Evolutionary conservation across 2,113 vertebrate genomes (phyloP).

Genomic region (human): DNA sequence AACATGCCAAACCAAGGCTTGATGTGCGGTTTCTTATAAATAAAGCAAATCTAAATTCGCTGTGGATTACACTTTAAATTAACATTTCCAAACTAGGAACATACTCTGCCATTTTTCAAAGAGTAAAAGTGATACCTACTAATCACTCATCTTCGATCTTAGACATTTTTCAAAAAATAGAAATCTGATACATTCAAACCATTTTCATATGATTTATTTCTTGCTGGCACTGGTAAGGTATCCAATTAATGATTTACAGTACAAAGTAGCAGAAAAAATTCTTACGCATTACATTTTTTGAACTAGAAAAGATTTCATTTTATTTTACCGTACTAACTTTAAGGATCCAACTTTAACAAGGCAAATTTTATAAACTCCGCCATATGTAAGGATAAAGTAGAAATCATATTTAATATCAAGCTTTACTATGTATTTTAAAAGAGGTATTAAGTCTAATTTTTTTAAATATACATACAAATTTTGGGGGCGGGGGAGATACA

Average conservation of each 20-base stretch:
- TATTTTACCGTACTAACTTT: background rate
- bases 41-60: constrained; percentile 6
- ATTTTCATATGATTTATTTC: background rate
- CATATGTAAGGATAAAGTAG: background rate
- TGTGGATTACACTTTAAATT: background rate
- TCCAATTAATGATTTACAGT: constrained; percentile 16
- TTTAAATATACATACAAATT: background rate
- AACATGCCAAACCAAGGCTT: background rate
- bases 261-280: constrained; percentile 28
- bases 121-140: background rate
- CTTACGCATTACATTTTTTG: background rate
- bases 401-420: background rate
- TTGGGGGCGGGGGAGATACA: background rate
- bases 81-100: background rate
- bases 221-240: constrained; percentile 8
- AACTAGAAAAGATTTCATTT: constrained; percentile 40
- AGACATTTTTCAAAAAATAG: background rate
- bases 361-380: constrained; percentile 40
- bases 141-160: background rate
- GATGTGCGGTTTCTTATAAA: constrained; percentile 23
- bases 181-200: background rate
- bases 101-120: background rate
- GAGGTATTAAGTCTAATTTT: constrained; percentile 7
- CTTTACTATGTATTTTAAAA: constrained; percentile 21
- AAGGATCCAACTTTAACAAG: constrained; percentile 41